A percentile compares a stretch with the other conserved stretches of the same genome.
phyloP scores from a whole-genome alignment of 2,797 vertebrate genomes.

The Eutrigla gurnardus region DNA sequence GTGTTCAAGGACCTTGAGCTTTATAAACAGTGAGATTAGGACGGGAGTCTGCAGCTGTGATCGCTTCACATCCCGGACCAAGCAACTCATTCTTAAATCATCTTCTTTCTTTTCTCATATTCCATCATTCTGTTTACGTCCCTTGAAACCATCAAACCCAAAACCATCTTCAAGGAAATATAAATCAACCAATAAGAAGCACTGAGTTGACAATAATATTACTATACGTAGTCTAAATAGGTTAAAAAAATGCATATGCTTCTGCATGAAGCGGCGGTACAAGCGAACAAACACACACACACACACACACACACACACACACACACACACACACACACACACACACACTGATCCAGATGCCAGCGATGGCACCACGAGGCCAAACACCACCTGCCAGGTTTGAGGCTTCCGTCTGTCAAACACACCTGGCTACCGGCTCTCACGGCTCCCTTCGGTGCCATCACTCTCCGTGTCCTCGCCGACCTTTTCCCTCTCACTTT shows the following conservation, averaged over 20 bases:
- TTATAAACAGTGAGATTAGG: neutral
- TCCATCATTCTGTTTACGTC: too few relatives aligned
- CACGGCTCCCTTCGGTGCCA: slow-evolving; percentile 55
- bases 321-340: slow-evolving; percentile 23
- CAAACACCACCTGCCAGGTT: slow-evolving; percentile 67
- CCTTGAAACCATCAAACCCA: too few relatives aligned
- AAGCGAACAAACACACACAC: neutral
- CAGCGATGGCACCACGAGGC: slow-evolving; percentile 58
- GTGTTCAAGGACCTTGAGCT: neutral
- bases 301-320: slow-evolving; percentile 18
- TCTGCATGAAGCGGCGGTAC: slow-evolving; percentile 14
- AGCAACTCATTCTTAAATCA: too few relatives aligned
- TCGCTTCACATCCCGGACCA: too few relatives aligned
- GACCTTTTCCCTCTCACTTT: slow-evolving; percentile 59
- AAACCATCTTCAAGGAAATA: too few relatives aligned
- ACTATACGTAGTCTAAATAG: neutral
- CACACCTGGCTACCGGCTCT: slow-evolving; percentile 68
- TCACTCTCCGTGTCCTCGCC: slow-evolving; percentile 62
- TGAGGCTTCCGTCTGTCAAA: slow-evolving; percentile 63
- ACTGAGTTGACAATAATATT: neutral
- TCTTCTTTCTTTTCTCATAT: too few relatives aligned
- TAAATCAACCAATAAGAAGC: too few relatives aligned
- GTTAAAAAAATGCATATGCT: neutral
- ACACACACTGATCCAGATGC: slow-evolving; percentile 56
- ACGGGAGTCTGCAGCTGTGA: neutral